A percentile compares a stretch with the other conserved stretches of the same genome.
These are phyloP conservation scores for Pteropus alecto DNA, from an alignment of 2,113 vertebrate species.

Conservation along the genomic window DNA sequence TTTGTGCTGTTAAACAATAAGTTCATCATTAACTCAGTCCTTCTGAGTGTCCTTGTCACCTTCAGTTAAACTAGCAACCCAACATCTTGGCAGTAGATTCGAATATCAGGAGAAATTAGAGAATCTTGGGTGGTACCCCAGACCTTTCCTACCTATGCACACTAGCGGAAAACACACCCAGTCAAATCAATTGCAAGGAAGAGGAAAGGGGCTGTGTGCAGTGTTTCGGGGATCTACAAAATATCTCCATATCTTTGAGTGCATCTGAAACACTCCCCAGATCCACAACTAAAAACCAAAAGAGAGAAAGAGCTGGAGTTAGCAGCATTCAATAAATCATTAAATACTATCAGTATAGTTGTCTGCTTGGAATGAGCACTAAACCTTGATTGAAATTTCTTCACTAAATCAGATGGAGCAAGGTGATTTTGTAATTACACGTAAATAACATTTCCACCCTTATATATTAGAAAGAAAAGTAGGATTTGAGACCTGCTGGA, in stretches of 20 bases:
- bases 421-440: slow-evolving; percentile 55
- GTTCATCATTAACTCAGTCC: background rate
- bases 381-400: slow-evolving; percentile 64
- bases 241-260: background rate
- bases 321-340: slow-evolving; percentile 53
- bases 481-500: background rate
- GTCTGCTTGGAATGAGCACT: slow-evolving; percentile 46
- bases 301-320: background rate
- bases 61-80: background rate
- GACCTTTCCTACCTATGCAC: background rate
- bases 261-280: background rate
- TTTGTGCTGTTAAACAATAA: background rate
- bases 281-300: slow-evolving; percentile 6
- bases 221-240: background rate
- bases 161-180: background rate
- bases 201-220: background rate
- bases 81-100: background rate
- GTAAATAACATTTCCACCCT: slow-evolving; percentile 37
- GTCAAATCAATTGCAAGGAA: background rate
- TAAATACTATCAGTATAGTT: slow-evolving; percentile 33
- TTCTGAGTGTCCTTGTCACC: background rate
- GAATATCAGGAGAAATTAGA: background rate
- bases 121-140: background rate
- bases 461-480: background rate
- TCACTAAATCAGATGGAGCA: slow-evolving; percentile 63